Evolutionary conservation across 37 sponge, comb jelly and placozoan species (phyloP).

Genomic region (Crambe crambe): DNA sequence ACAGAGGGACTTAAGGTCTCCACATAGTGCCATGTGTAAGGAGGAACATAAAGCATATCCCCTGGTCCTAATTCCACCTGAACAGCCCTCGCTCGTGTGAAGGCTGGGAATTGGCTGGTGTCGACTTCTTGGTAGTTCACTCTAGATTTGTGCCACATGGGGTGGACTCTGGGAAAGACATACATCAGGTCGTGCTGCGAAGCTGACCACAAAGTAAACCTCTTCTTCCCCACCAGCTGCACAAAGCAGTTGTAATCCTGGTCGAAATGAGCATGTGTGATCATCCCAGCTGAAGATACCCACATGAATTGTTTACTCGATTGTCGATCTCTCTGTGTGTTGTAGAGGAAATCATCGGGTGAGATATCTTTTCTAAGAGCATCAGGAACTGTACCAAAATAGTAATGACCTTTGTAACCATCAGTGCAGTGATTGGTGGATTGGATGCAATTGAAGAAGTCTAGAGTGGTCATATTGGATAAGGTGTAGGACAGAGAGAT

Average conservation of each 20-base stretch:
- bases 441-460: conserved; percentile 64
- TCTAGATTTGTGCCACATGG: conserved; percentile 94
- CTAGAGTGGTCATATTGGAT: conserved; percentile 61
- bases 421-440: conserved; percentile 25
- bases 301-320: conserved; percentile 80
- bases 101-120: conserved; percentile 48
- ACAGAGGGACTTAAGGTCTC: conserved; percentile 85
- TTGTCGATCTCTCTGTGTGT: conserved; percentile 50
- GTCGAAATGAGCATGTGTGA: conserved; percentile 91
- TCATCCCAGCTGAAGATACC: conserved; percentile 90
- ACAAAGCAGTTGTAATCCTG: conserved; percentile 91
- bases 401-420: conserved; percentile 76
- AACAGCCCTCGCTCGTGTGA: conserved; percentile 59
- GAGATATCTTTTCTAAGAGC: conserved; percentile 47
- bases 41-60: conserved; percentile 85
- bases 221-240: conserved; percentile 78
- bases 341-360: conserved; percentile 53
- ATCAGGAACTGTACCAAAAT: conserved; percentile 65
- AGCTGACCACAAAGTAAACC: conserved; percentile 86
- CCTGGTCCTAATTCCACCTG: conserved; percentile 81
- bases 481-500: conserved; percentile 65
- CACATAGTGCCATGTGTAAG: conserved; percentile 95
- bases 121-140: conserved; percentile 70
- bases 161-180: conserved; percentile 85
- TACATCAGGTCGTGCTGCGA: conserved; percentile 77